These are phyloP conservation scores for Scyliorhinus canicula DNA, from an alignment of 2,797 vertebrate genomes.

Conservation along the genomic window DNA sequence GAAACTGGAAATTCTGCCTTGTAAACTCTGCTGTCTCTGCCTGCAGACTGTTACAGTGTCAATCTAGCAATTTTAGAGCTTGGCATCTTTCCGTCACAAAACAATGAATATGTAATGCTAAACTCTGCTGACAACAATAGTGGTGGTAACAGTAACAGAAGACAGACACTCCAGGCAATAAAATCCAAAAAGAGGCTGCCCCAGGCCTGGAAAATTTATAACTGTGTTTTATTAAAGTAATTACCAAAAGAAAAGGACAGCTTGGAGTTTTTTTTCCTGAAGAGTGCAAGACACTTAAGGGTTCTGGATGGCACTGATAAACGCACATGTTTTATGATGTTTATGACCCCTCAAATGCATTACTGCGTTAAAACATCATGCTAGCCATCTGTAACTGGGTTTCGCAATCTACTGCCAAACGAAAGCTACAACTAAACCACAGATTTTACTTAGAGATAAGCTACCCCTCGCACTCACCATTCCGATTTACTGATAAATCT, in stretches of 20 bases:
- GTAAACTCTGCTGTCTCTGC: not conserved
- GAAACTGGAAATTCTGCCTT: not conserved
- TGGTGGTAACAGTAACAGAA: slow-evolving; percentile 4
- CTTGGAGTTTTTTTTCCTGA: not conserved
- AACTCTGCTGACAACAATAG: not conserved
- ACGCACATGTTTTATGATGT: not conserved
- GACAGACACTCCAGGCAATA: not conserved
- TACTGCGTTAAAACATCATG: not conserved
- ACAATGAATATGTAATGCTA: not conserved
- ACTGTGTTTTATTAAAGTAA: not conserved
- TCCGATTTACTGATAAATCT: not conserved
- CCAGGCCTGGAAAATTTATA: not conserved
- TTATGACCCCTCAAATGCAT: not conserved
- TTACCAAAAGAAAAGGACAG: not conserved
- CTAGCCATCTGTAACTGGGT: not conserved
- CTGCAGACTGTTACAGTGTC: not conserved
- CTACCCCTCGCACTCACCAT: not conserved
- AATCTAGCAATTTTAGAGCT: not conserved
- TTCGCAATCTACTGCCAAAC: not conserved
- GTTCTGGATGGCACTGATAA: not conserved
- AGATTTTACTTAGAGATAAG: not conserved
- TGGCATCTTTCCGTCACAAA: not conserved
- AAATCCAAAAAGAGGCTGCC: not conserved
- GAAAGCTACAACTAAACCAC: not conserved
- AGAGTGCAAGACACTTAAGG: not conserved